These are phyloP conservation scores for Pseudorhiza aurosa DNA, from an alignment of 30 jellyfish, hydroid and myxozoan species.

Conservation along the genomic window DNA sequence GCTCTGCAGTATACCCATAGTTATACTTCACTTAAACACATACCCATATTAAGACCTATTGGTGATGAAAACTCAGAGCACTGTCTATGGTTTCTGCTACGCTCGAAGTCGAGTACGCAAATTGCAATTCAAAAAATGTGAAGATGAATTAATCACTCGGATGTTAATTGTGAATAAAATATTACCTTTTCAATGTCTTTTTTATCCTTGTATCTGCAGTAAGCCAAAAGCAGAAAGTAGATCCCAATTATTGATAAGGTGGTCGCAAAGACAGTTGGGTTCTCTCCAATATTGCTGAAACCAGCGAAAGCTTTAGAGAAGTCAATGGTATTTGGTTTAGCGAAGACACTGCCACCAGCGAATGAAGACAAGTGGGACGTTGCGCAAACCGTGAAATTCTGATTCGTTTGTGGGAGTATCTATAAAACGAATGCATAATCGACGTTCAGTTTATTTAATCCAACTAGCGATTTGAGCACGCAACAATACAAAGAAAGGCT, in stretches of 20 bases:
- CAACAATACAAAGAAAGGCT: too few relatives aligned
- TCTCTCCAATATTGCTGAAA: constrained; percentile 81
- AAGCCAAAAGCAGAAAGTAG: constrained; percentile 69
- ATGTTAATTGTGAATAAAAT: too few relatives aligned
- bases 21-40: too few relatives aligned
- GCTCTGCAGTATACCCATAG: too few relatives aligned
- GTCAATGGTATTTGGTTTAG: constrained; percentile 84
- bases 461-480: too few relatives aligned
- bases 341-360: constrained; percentile 96
- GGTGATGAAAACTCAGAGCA: too few relatives aligned
- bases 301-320: constrained; percentile 86
- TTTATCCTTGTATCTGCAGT: constrained; percentile 84
- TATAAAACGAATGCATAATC: not conserved
- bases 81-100: too few relatives aligned
- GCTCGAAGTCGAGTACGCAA: too few relatives aligned
- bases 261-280: constrained; percentile 89
- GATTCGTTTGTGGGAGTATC: constrained; percentile 51
- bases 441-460: not conserved
- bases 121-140: too few relatives aligned
- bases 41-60: too few relatives aligned
- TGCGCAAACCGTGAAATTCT: constrained; percentile 69
- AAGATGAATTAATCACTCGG: too few relatives aligned
- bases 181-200: constrained; percentile 77
- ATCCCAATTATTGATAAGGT: constrained; percentile 70
- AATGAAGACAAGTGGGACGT: constrained; percentile 90